Percentiles rank a stretch among this genome's conserved stretches.
Evolutionary conservation across 2,888 invertebrate species (phyloP).

Genomic region (Gasteruption jaculator): DNA sequence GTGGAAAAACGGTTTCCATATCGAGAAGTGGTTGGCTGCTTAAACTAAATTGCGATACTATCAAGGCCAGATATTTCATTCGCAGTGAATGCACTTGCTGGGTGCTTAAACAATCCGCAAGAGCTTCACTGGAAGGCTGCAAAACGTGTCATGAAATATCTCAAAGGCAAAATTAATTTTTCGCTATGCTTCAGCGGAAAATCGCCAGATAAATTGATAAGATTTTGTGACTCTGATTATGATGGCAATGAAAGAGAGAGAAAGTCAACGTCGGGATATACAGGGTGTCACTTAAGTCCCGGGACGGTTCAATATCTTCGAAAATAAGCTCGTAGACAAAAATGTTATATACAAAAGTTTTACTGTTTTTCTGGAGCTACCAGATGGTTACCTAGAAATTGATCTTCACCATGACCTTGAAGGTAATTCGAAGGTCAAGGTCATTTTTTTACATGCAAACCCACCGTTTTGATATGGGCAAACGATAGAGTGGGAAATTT

Average conservation of each 20-base stretch:
- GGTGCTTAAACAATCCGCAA: conserved; percentile 22
- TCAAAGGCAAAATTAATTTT: conserved; percentile 22
- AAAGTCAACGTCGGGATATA: conserved; percentile 32
- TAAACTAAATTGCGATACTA: conserved; percentile 27
- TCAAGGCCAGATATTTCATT: conserved; percentile 33
- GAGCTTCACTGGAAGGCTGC: conserved; percentile 23
- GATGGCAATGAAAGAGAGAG: conserved; percentile 22
- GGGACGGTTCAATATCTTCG: no score
- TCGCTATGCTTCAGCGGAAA: conserved; percentile 29
- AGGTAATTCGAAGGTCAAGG: no score
- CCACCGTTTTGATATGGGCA: no score
- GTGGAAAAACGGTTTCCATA: conserved; percentile 18
- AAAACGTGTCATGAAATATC: conserved; percentile 22
- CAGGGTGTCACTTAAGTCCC: no score
- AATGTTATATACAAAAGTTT: no score
- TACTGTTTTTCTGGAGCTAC: no score
- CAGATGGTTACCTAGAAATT: no score
- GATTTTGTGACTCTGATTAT: conserved; percentile 26
- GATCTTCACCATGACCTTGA: no score
- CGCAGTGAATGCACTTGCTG: conserved; percentile 31
- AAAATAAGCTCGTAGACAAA: no score
- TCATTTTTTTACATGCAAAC: no score
- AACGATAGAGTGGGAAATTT: no score
- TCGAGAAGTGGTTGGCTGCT: conserved; percentile 26
- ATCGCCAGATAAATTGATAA: conserved; percentile 7